phyloP scores from a whole-genome alignment of 2,113 vertebrate species.

The Heterotilapia buettikoferi region DNA sequence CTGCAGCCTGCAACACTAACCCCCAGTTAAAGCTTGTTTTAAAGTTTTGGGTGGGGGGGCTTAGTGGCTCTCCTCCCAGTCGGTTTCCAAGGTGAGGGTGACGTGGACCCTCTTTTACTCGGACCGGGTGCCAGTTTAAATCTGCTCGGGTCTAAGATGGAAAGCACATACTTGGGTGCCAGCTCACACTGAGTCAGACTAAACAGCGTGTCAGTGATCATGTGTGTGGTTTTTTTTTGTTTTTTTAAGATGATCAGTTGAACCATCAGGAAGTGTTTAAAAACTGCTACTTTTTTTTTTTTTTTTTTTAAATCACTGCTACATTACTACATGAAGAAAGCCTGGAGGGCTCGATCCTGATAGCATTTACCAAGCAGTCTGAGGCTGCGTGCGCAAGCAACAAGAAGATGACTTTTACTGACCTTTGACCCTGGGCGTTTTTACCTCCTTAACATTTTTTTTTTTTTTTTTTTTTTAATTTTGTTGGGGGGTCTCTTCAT shows the following conservation, averaged over 20 bases:
- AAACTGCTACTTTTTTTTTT: background rate
- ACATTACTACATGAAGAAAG: background rate
- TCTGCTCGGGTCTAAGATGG: background rate
- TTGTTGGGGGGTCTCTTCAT: no score
- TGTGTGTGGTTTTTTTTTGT: accelerated
- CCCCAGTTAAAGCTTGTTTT: background rate
- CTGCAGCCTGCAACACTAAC: background rate
- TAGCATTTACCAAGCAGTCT: background rate
- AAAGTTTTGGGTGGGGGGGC: background rate
- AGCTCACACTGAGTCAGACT: background rate
- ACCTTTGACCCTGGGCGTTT: constrained; percentile 5
- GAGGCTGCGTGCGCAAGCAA: background rate
- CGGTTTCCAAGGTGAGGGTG: background rate
- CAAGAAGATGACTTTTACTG: background rate
- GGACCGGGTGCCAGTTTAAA: background rate
- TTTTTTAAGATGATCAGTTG: background rate
- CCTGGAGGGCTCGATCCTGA: background rate
- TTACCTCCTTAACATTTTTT: background rate
- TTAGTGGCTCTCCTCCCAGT: background rate
- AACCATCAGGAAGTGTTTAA: background rate
- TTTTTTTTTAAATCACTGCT: background rate
- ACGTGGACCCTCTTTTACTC: background rate
- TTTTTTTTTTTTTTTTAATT: no score
- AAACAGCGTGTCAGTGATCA: background rate
- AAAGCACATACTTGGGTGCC: background rate